These are phyloP conservation scores for Oppia nitens DNA, from an alignment of 1,140 invertebrate genomes.

Conservation along the genomic window DNA sequence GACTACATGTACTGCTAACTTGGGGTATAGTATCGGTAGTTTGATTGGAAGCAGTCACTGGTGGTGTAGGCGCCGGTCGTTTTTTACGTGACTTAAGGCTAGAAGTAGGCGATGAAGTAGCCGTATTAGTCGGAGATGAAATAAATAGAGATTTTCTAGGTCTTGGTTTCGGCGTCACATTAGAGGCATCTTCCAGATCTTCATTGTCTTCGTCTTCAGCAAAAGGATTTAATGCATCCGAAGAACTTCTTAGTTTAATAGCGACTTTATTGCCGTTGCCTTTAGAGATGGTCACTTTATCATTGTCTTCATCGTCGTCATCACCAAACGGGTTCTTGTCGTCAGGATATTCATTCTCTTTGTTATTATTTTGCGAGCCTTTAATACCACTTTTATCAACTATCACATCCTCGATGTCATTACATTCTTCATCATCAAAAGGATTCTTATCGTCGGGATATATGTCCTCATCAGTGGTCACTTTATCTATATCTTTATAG, in stretches of 20 bases:
- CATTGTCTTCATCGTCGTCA: constrained; percentile 36
- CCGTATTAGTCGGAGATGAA: background rate
- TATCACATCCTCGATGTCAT: constrained; percentile 34
- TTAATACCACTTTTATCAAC: constrained; percentile 2
- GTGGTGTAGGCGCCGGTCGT: constrained; percentile 8
- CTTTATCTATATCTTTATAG: too few species aligned
- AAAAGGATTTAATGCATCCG: constrained; percentile 43
- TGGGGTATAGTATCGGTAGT: background rate
- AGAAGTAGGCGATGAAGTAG: background rate
- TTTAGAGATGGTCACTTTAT: background rate
- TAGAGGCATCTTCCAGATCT: background rate
- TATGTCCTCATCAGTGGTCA: too few species aligned
- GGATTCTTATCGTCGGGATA: constrained; percentile 23
- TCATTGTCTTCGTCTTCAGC: constrained; percentile 27
- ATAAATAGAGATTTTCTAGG: background rate
- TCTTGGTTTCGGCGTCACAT: background rate
- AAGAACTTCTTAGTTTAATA: constrained; percentile 8
- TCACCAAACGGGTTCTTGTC: constrained; percentile 36
- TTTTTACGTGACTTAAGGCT: background rate
- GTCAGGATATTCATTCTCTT: constrained; percentile 15
- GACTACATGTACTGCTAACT: background rate
- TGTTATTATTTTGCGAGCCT: background rate
- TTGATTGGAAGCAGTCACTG: background rate
- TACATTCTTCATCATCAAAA: constrained; percentile 34
- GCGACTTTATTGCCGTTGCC: background rate